Conservation (phyloP, 2,888 invertebrate genomes). For the Taphrorychus bicolor region DNA sequence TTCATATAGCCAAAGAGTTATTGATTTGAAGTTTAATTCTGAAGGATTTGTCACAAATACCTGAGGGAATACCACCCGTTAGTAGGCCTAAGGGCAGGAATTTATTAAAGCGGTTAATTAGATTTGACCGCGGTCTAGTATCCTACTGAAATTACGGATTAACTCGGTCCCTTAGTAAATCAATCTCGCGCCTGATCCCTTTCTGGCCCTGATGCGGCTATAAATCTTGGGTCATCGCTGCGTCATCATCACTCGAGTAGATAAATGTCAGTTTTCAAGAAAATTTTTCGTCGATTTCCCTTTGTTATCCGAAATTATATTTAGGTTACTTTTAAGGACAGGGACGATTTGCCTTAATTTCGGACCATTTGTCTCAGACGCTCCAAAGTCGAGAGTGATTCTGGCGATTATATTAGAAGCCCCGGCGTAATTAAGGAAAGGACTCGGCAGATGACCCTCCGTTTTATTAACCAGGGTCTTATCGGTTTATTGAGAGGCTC, state of each 20-base stretch:
- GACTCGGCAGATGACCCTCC: neutral
- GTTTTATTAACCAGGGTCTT: neutral
- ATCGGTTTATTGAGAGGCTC: neutral
- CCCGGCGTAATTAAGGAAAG: neutral
- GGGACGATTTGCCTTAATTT: neutral
- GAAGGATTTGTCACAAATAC: neutral
- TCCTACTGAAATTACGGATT: neutral
- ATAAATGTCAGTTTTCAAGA: neutral
- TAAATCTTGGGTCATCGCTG: neutral
- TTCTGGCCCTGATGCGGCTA: neutral
- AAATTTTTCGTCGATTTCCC: neutral
- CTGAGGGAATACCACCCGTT: neutral
- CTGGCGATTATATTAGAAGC: neutral
- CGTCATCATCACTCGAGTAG: neutral
- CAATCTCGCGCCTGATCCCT: neutral
- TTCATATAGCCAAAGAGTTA: neutral
- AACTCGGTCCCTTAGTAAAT: neutral
- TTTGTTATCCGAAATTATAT: neutral
- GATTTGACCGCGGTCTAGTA: no score
- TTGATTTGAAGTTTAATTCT: neutral
- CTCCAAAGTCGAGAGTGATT: neutral
- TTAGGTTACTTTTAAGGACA: neutral
- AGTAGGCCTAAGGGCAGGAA: no score
- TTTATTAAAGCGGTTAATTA: no score
- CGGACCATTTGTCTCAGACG: neutral